phyloP scores from a whole-genome alignment of 2,888 invertebrate species.

The Cyaniris semiargus region DNA sequence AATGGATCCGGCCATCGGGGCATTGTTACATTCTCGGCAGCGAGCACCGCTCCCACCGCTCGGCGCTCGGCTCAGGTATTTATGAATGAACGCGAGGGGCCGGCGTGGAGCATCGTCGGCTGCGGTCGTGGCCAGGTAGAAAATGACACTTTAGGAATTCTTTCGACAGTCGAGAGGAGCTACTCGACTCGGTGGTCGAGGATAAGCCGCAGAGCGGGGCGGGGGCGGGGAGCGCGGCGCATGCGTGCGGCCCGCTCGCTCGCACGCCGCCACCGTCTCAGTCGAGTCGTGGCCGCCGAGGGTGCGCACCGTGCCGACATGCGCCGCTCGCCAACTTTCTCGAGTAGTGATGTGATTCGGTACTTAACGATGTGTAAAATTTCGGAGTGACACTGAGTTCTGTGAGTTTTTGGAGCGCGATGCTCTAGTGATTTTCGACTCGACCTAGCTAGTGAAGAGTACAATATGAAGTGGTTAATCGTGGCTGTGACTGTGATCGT shows the following conservation, averaged over 20 bases:
- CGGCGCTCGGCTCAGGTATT: conserved; percentile 67
- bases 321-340: conserved; percentile 79
- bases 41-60: conserved; percentile 45
- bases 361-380: conserved; percentile 60
- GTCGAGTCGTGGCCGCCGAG: conserved; percentile 71
- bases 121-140: conserved; percentile 75
- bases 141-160: conserved; percentile 78
- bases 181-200: conserved; percentile 68
- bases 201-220: conserved; percentile 79
- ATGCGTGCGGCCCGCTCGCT: conserved; percentile 71
- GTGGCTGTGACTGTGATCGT: conserved; percentile 72
- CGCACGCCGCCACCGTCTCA: conserved; percentile 74
- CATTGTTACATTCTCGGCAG: conserved; percentile 48
- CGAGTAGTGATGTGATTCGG: conserved; percentile 80
- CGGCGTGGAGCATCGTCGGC: conserved; percentile 65
- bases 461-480: conserved; percentile 75
- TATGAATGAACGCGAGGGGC: conserved; percentile 79
- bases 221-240: conserved; percentile 76
- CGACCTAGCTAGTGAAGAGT: conserved; percentile 52
- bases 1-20: conserved; percentile 53
- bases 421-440: conserved; percentile 40
- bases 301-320: conserved; percentile 81
- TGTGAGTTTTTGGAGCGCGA: conserved; percentile 33
- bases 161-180: conserved; percentile 73
- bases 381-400: conserved; percentile 48